Conservation (phyloP, 2,113 vertebrate species). For the Megaleporinus macrocephalus region DNA sequence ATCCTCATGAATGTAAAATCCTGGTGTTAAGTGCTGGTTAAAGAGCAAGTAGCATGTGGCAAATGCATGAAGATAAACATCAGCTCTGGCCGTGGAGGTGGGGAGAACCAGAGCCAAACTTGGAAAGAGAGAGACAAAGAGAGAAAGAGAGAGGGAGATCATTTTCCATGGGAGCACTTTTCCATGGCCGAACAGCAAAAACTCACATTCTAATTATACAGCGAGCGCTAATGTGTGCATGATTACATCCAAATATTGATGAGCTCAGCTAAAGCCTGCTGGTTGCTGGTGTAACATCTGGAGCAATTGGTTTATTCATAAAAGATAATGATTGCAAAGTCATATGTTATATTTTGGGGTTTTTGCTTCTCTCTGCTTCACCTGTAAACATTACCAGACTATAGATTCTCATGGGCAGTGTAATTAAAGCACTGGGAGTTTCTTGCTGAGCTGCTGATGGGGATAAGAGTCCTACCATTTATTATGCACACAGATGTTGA, state of each 20-base stretch:
- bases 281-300: neutral
- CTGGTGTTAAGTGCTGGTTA: no score
- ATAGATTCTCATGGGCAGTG: neutral
- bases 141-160: neutral
- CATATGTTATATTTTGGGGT: neutral
- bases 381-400: neutral
- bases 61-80: no score
- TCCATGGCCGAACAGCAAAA: constrained; percentile 6
- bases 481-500: neutral
- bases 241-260: constrained; percentile 28
- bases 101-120: neutral
- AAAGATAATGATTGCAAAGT: neutral
- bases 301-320: neutral
- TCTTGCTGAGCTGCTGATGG: neutral
- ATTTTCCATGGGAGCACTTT: no score
- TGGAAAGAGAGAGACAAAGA: neutral
- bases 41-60: no score
- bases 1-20: no score
- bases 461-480: neutral
- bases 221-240: neutral
- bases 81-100: neutral
- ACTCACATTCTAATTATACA: constrained; percentile 2
- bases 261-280: constrained; percentile 1
- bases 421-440: neutral
- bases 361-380: neutral